Percentiles rank a stretch among this genome's conserved stretches.
phyloP scores from a whole-genome alignment of 2,113 vertebrate species.

The Podarcis muralis region DNA sequence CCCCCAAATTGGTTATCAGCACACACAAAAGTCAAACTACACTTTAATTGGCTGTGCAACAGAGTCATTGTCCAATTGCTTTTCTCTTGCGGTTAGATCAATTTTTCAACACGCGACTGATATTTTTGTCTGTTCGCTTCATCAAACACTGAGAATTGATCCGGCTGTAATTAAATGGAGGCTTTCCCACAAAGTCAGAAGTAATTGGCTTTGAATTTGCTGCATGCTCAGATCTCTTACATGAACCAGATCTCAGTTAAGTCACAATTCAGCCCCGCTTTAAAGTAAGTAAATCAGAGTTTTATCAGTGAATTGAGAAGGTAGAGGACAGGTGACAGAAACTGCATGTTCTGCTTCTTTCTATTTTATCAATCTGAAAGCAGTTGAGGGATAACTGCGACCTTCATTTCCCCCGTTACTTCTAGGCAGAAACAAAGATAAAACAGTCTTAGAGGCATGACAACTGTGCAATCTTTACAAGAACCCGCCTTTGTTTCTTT shows the following conservation, averaged over 20 bases:
- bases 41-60: background rate
- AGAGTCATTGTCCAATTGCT: background rate
- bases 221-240: background rate
- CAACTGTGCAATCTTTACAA: background rate
- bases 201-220: background rate
- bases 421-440: conserved; percentile 3
- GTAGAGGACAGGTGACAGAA: background rate
- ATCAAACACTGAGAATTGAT: background rate
- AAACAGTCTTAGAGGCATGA: conserved; percentile 6
- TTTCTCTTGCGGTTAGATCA: background rate
- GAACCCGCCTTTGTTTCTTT: conserved; percentile 16
- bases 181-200: background rate
- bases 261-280: background rate
- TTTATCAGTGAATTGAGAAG: background rate
- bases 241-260: background rate
- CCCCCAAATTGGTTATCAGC: background rate
- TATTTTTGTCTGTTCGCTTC: background rate
- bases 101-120: background rate
- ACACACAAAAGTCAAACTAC: background rate
- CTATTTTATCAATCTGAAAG: background rate
- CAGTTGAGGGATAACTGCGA: background rate
- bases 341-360: background rate
- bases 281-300: background rate
- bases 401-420: background rate
- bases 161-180: background rate